phyloP scores from a whole-genome alignment of 2,888 invertebrate genomes.

The Diarsia rubi region DNA sequence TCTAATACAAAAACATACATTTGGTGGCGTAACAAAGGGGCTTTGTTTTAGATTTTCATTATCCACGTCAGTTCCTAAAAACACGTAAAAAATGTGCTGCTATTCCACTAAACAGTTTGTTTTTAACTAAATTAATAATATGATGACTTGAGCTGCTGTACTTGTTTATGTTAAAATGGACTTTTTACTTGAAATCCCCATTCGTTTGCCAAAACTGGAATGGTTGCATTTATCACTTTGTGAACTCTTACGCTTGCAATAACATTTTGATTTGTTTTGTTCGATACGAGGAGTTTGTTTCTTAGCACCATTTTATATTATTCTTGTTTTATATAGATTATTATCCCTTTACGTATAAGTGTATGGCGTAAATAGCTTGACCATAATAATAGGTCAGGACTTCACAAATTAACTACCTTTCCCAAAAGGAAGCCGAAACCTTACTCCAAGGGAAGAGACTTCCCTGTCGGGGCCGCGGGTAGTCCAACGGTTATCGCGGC shows the following conservation, averaged over 20 bases:
- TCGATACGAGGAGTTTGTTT: background rate
- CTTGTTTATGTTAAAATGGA: background rate
- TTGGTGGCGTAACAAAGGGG: background rate
- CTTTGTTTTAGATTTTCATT: conserved; percentile 12
- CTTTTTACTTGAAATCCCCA: conserved; percentile 5
- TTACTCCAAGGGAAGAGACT: background rate
- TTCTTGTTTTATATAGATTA: background rate
- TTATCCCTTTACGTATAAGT: background rate
- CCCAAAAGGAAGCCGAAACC: too few species aligned
- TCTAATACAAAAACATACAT: background rate
- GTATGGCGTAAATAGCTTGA: too few species aligned
- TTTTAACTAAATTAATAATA: background rate
- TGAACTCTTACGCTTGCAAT: conserved; percentile 6
- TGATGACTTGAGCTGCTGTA: background rate
- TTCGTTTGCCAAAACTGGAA: conserved; percentile 5
- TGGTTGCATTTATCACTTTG: conserved; percentile 4
- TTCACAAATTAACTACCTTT: background rate
- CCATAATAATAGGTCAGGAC: background rate
- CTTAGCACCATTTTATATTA: background rate
- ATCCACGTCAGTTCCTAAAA: background rate
- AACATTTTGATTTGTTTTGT: background rate
- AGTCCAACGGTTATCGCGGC: too few species aligned
- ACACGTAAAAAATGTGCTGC: too few species aligned
- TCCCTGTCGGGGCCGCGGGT: too few species aligned
- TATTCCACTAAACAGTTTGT: background rate